Conservation (phyloP, 2,888 invertebrate genomes). For the Helleia helle region DNA sequence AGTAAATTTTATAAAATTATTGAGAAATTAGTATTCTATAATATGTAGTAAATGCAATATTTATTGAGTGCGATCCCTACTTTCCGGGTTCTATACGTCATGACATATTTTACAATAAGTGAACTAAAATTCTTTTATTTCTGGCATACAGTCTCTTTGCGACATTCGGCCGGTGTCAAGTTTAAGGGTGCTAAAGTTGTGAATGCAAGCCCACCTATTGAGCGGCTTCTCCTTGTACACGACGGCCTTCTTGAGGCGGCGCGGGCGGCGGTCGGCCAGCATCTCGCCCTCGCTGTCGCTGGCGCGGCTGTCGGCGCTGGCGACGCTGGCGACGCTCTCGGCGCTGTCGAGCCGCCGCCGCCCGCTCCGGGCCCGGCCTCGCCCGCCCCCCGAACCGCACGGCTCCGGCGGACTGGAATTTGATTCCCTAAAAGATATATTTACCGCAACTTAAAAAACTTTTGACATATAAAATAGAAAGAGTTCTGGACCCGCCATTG, state of each 20-base stretch:
- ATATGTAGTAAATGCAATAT: too few species aligned
- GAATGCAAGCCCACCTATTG: slow-evolving; percentile 46
- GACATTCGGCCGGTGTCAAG: too few species aligned
- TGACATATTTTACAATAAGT: too few species aligned
- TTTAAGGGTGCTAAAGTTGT: too few species aligned
- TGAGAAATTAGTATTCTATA: too few species aligned
- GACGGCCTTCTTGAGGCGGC: slow-evolving; percentile 40
- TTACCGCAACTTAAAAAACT: neutral
- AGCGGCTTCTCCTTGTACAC: slow-evolving; percentile 59
- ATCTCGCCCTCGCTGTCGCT: slow-evolving; percentile 24
- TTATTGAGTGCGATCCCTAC: too few species aligned
- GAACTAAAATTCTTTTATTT: too few species aligned
- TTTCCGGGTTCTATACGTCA: too few species aligned
- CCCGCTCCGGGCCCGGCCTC: slow-evolving; percentile 8
- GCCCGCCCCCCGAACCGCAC: slow-evolving; percentile 23
- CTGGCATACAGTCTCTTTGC: too few species aligned
- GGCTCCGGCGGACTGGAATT: slow-evolving; percentile 9
- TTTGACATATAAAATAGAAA: too few species aligned
- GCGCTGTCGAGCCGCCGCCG: slow-evolving; percentile 11
- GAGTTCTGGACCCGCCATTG: too few species aligned
- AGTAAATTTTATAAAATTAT: slow-evolving; percentile 1
- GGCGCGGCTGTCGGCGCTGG: slow-evolving; percentile 1
- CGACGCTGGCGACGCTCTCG: slow-evolving; percentile 13
- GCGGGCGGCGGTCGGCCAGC: slow-evolving; percentile 30
- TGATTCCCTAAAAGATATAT: slow-evolving; percentile 1